Percentiles rank a stretch among this genome's conserved stretches.
Conservation (phyloP, 2,797 vertebrate genomes). For the Enteromius paludinosus region DNA sequence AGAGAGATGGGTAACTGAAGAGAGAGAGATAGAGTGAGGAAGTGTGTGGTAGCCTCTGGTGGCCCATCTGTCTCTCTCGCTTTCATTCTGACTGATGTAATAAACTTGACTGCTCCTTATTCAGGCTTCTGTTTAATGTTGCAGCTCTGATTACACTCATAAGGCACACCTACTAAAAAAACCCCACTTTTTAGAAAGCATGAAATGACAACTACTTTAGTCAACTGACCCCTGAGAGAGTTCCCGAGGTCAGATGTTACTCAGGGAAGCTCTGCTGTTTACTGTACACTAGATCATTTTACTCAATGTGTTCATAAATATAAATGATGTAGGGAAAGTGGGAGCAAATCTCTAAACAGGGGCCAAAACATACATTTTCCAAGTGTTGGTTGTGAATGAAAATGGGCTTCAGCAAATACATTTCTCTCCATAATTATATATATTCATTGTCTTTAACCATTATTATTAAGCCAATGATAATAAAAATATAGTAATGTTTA, state of each 20-base stretch:
- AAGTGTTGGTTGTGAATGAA: neutral
- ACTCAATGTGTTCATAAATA: neutral
- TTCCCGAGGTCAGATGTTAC: conserved; percentile 7
- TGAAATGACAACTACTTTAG: conserved; percentile 10
- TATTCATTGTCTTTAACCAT: neutral
- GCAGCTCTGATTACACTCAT: conserved; percentile 40
- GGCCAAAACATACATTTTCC: neutral
- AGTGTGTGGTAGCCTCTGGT: conserved; percentile 39
- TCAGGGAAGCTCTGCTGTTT: conserved; percentile 24
- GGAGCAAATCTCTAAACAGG: neutral
- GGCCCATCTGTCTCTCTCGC: conserved; percentile 44
- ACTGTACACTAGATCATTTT: neutral
- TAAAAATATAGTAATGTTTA: neutral
- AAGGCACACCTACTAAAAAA: neutral
- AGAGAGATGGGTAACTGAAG: conserved; percentile 34
- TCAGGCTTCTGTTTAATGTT: conserved; percentile 44
- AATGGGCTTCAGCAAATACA: neutral
- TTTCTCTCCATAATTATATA: neutral
- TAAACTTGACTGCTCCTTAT: conserved; percentile 40
- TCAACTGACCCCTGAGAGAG: conserved; percentile 26
- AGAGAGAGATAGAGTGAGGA: conserved; percentile 7
- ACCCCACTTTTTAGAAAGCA: conserved; percentile 1
- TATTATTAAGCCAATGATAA: neutral
- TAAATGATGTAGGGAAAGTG: neutral
- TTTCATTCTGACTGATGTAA: conserved; percentile 41